Evolutionary conservation across 92 coral and sea anemone species (phyloP).

Genomic region (Montipora capitata): DNA sequence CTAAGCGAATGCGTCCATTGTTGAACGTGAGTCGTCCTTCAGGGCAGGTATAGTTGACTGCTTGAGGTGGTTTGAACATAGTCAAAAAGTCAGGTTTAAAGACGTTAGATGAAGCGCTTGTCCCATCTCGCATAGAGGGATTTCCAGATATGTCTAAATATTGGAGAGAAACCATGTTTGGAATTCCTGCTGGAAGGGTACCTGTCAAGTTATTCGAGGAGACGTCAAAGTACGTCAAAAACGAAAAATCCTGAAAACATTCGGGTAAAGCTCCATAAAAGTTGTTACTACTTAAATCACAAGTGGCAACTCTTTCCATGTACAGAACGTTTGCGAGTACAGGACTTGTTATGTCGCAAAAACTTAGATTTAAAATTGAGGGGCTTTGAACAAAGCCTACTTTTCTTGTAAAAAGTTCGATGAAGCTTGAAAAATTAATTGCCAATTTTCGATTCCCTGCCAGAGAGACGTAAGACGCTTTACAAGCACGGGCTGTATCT

Average conservation of each 20-base stretch:
- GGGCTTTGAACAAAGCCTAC: background rate
- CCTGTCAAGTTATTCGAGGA: constrained; percentile 70
- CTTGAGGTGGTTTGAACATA: constrained; percentile 44
- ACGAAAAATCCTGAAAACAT: background rate
- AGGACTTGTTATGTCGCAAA: constrained; percentile 66
- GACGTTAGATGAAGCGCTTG: background rate
- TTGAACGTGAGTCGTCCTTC: constrained; percentile 67
- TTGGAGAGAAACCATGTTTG: constrained; percentile 39
- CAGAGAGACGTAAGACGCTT: constrained; percentile 14
- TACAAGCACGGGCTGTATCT: background rate
- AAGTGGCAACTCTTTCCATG: constrained; percentile 35
- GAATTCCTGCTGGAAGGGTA: constrained; percentile 51
- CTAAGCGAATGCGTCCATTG: constrained; percentile 68
- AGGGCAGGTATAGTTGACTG: constrained; percentile 63
- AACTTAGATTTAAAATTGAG: constrained; percentile 57
- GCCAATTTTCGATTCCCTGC: constrained; percentile 60
- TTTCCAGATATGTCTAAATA: constrained; percentile 81
- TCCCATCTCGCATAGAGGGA: constrained; percentile 55
- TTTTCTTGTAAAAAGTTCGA: background rate
- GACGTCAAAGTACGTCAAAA: constrained; percentile 62
- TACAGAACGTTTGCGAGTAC: constrained; percentile 22
- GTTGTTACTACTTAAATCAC: constrained; percentile 64
- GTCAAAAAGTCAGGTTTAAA: constrained; percentile 46
- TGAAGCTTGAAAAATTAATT: constrained; percentile 30
- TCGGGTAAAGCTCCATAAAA: constrained; percentile 61